Evolutionary conservation across 2,888 invertebrate species (phyloP), one percentile per base, ranked within the genome.

Genomic region (Cosmia trapezina): DNA sequence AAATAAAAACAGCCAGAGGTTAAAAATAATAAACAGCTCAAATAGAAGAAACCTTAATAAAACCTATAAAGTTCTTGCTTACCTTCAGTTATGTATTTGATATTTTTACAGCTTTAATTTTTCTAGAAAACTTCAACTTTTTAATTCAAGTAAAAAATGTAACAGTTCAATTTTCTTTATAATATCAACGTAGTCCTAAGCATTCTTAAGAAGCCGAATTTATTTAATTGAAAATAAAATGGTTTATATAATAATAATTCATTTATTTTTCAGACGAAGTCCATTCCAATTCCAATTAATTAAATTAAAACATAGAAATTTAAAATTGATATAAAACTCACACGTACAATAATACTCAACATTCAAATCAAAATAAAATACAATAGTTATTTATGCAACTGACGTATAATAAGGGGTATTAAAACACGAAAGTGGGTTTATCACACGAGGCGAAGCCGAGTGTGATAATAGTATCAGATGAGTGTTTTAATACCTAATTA

Each of bases 91-190:
- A 28, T 28, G 28, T 28, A 61, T 61, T 64, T 47, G 41, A 69
- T 62, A 75, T 75, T 57, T 49, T 49, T 6, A 4, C 4, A 54
- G 62, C n/a, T 59, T 62, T 1, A 4, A 0, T 45, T 45, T 62
- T 49, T 60, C n/a, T 22, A 33, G n/a, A 61, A 49, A 78, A 77
- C 17, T n/a, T 61, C n/a, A 62, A 57, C n/a, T 28, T 77, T 28
- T 43, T 57, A 57, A 57, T 60, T 41, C 37, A 9, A 5, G n/a
- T 28, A 22, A 47, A 56, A 68, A 49, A 37, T n/a, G 1, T 49
- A 61, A 61, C 61, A 28, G 11, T 17, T 12, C 28, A 51, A 47
- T 62, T 61, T 70, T 61, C n/a, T 61, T 28, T 56, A 51, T 14
- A 43, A 77, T 60, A 54, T 60, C 9, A 56, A 12, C 14, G 33